Conservation (phyloP, 2,797 vertebrate species). For the Chaunax sp. region DNA sequence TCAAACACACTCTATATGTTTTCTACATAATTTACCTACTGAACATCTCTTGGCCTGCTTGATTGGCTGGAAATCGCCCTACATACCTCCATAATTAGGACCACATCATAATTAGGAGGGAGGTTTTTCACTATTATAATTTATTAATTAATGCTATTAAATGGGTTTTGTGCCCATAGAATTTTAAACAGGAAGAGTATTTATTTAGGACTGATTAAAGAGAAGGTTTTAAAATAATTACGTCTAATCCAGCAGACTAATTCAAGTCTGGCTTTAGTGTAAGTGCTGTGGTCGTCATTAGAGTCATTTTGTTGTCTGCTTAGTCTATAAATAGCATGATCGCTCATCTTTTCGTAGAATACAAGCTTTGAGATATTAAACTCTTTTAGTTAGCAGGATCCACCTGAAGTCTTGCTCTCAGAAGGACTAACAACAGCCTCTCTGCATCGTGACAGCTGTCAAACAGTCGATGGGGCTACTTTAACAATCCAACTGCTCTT, state of each 20-base stretch:
- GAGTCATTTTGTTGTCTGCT: background rate
- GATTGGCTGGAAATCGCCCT: background rate
- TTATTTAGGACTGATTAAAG: background rate
- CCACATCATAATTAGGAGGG: background rate
- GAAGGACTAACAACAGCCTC: constrained; percentile 4
- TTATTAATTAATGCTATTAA: background rate
- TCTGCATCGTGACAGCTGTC: constrained; percentile 13
- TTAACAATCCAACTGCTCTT: constrained; percentile 65
- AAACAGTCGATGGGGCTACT: constrained; percentile 51
- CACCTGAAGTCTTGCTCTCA: constrained; percentile 1
- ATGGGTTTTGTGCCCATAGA: background rate
- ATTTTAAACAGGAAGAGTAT: background rate
- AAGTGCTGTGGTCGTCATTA: background rate
- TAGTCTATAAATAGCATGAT: constrained; percentile 9
- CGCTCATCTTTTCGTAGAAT: constrained; percentile 14
- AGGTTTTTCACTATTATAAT: background rate
- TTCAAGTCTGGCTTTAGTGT: no score
- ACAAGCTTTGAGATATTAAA: constrained; percentile 13
- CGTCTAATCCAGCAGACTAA: no score
- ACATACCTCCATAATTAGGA: background rate
- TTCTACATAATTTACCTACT: background rate
- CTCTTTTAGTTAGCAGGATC: constrained; percentile 20
- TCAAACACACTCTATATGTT: background rate
- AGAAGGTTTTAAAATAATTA: no score
- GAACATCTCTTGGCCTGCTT: background rate